Evolutionary conservation across 2,888 invertebrate genomes (phyloP).

Genomic region (Pristionchus mayeri): DNA sequence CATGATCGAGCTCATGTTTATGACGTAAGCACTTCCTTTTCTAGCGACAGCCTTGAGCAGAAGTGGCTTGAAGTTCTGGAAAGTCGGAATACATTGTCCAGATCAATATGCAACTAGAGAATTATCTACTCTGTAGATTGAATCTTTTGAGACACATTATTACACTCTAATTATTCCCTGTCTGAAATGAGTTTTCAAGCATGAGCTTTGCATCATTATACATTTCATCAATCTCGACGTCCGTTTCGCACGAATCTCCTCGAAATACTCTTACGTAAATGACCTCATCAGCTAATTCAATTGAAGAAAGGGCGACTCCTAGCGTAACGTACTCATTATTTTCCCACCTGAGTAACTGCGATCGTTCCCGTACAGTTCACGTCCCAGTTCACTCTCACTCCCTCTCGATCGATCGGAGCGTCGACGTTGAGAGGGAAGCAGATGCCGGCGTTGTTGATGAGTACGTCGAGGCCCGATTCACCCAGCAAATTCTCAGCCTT

Average conservation of each 20-base stretch:
- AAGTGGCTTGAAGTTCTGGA: constrained; percentile 15
- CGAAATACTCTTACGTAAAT: background rate
- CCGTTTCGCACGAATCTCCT: no score
- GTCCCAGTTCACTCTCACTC: background rate
- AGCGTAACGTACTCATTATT: background rate
- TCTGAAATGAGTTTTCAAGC: no score
- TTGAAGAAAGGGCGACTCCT: background rate
- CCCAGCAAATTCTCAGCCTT: background rate
- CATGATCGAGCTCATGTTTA: constrained; percentile 8
- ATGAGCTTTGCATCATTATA: no score
- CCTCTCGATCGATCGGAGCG: constrained; percentile 26
- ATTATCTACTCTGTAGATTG: no score
- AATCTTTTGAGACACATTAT: no score
- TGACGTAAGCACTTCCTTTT: background rate
- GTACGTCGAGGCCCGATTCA: background rate
- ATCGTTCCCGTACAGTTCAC: constrained; percentile 20
- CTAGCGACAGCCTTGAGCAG: background rate
- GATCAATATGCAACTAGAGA: no score
- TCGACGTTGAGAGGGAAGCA: background rate
- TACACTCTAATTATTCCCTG: no score
- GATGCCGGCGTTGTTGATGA: constrained; percentile 27
- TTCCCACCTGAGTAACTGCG: constrained; percentile 1
- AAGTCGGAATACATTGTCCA: no score
- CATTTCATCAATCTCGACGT: no score
- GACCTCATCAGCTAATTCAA: background rate